Evolutionary conservation across 2,888 invertebrate genomes (phyloP), one percentile per base, ranked within the genome.

Genomic region (Acronicta aceris): DNA sequence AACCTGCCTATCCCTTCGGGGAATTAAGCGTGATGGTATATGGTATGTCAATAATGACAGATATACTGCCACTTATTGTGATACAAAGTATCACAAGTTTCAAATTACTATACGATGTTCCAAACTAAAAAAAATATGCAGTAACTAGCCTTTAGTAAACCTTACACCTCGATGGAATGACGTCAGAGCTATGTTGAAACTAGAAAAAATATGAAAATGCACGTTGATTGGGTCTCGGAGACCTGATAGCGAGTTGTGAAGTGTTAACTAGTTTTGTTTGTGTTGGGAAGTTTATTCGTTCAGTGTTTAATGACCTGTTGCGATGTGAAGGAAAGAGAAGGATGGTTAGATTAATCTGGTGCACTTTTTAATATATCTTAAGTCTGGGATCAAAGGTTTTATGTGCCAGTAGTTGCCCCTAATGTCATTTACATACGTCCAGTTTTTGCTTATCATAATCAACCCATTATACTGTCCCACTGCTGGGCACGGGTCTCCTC

Each of bases 151-250:
- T 75, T 72, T 72, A 60, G 55, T 56, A 53, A 41, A 58, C 50
- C 60, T 62, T 56, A 71, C 52, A 61, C 66, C 47, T 49, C 47
- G 43, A 57, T 60, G 25, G 49, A 55, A 41, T 71, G 58, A 61
- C 58, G 76, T 50, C 58, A 71, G 48, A 21, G 16, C 65, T 50
- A 58, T 56, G 50, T 51, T 63, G 64, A 30, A 57, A 70, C 33
- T 62, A 62, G 40, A 55, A 70, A 68, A 56, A 33, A 46, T 45
- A 50, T 27, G 53, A 65, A 21, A 59, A 60, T 42, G 13, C 40
- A 46, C 51, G 58, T 65, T 72, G 71, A 72, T 75, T 72, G 71
- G 56, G 60, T 59, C 72, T 58, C 66, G 21, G 72, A 65, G 53
- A 71, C 58, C 45, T 38, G 76, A 72, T 65, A 60, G 52, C 47